Conservation (phyloP, 2,797 vertebrate species). For the Chromis chromis region DNA sequence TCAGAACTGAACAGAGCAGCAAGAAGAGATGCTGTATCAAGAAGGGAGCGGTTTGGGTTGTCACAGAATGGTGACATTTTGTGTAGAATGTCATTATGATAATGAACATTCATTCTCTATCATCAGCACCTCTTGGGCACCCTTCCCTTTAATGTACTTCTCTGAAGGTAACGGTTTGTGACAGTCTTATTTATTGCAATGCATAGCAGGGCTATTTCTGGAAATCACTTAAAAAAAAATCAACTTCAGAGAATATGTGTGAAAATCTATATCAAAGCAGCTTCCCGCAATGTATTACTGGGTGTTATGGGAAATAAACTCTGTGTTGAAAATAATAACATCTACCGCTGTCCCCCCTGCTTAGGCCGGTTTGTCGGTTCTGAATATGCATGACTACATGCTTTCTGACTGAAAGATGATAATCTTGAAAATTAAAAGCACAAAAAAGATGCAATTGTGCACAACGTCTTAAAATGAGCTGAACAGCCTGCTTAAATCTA, state of each 20-base stretch:
- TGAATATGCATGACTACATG: slow-evolving; percentile 52
- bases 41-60: slow-evolving; percentile 59
- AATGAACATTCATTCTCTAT: slow-evolving; percentile 68
- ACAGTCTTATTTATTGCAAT: slow-evolving; percentile 77
- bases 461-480: slow-evolving; percentile 54
- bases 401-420: slow-evolving; percentile 54
- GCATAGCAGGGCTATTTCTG: slow-evolving; percentile 75
- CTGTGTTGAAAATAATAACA: slow-evolving; percentile 59
- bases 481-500: slow-evolving; percentile 70
- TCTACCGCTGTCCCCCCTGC: slow-evolving; percentile 32
- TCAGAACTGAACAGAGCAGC: slow-evolving; percentile 36
- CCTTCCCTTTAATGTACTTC: slow-evolving; percentile 70
- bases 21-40: slow-evolving; percentile 35
- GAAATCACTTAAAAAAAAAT: slow-evolving; percentile 62
- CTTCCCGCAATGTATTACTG: slow-evolving; percentile 53
- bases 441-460: slow-evolving; percentile 59
- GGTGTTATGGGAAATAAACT: slow-evolving; percentile 70
- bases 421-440: slow-evolving; percentile 63
- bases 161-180: slow-evolving; percentile 67
- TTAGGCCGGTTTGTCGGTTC: slow-evolving; percentile 43
- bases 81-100: slow-evolving; percentile 67
- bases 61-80: slow-evolving; percentile 67
- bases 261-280: slow-evolving; percentile 63
- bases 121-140: slow-evolving; percentile 56
- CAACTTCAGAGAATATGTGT: slow-evolving; percentile 56